Conservation (phyloP, 2,113 vertebrate genomes). For the Bothrops jararaca region DNA sequence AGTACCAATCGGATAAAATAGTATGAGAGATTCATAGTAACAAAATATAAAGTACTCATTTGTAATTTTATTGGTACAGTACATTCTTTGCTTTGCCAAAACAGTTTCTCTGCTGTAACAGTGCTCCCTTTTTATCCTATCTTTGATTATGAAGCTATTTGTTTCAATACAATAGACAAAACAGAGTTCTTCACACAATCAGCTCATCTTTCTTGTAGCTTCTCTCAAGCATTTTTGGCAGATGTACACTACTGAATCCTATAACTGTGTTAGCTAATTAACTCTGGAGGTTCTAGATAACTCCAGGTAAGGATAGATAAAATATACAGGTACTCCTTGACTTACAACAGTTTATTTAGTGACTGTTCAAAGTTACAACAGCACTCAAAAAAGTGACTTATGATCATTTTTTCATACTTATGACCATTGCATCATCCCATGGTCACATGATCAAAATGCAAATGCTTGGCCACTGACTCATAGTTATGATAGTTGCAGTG, state of each 20-base stretch:
- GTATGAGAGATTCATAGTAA: neutral
- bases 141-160: neutral
- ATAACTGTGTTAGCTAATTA: neutral
- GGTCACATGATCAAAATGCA: neutral
- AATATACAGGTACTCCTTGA: neutral
- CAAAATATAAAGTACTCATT: neutral
- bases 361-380: neutral
- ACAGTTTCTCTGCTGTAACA: neutral
- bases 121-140: neutral
- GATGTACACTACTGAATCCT: neutral
- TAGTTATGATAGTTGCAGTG: too few species aligned
- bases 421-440: neutral
- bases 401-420: too few species aligned
- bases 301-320: neutral
- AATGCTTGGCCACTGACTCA: neutral
- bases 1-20: neutral
- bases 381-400: neutral
- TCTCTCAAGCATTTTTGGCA: neutral
- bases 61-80: neutral
- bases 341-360: neutral
- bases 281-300: neutral
- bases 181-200: neutral
- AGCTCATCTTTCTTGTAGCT: neutral
- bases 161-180: neutral
- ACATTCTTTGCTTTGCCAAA: neutral